Percentiles rank a stretch among this genome's conserved stretches.
These are phyloP conservation scores for Alcis repandata DNA, from an alignment of 2,888 invertebrate genomes.

Conservation along the genomic window DNA sequence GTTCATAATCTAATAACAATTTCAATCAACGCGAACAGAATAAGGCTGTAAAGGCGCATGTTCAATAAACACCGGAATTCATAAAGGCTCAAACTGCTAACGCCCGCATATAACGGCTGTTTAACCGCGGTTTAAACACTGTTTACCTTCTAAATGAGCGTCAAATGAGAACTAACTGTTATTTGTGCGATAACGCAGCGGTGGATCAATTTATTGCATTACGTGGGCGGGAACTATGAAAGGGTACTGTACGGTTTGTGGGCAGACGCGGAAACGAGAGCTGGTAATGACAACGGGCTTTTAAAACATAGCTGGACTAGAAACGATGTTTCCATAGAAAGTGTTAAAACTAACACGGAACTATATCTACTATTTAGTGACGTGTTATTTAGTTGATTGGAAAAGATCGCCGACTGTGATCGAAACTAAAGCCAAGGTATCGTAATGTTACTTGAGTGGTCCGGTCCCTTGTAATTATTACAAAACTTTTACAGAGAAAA, in stretches of 20 bases:
- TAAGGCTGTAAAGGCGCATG: conserved; percentile 15
- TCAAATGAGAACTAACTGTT: conserved; percentile 78
- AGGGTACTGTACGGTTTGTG: conserved; percentile 27
- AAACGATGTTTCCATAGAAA: background rate
- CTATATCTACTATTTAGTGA: no score
- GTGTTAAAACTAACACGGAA: no score
- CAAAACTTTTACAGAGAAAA: no score
- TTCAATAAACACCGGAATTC: conserved; percentile 39
- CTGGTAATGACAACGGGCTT: background rate
- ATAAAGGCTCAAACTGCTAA: conserved; percentile 64
- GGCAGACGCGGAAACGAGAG: conserved; percentile 16
- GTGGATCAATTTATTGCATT: conserved; percentile 69
- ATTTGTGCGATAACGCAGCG: conserved; percentile 71
- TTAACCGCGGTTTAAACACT: conserved; percentile 56
- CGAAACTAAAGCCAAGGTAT: no score
- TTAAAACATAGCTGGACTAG: background rate
- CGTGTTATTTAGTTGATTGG: no score
- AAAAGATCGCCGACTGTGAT: no score
- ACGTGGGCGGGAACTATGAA: conserved; percentile 53
- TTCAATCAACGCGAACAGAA: conserved; percentile 12
- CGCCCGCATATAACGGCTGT: conserved; percentile 70
- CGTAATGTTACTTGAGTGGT: no score
- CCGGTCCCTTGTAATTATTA: no score
- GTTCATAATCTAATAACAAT: background rate
- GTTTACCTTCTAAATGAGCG: conserved; percentile 77